These are phyloP conservation scores for Embiotoca jacksoni DNA, from an alignment of 2,113 vertebrate species.

Conservation along the genomic window DNA sequence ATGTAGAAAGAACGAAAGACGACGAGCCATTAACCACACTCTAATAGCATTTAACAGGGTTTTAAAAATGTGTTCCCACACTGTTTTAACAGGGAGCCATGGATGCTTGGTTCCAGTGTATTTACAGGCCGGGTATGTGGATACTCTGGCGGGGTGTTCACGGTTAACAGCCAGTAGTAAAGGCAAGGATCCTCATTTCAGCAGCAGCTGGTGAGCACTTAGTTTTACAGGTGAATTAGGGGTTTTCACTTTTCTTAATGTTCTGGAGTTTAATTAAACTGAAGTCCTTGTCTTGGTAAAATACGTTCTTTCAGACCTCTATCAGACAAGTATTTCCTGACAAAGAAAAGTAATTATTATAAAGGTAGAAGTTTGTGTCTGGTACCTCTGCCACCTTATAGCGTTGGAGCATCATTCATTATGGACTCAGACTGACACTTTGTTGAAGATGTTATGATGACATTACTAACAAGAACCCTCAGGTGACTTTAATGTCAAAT, in stretches of 20 bases:
- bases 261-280: conserved; percentile 5
- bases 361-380: too few species aligned
- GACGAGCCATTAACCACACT: conserved; percentile 26
- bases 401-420: background rate
- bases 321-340: background rate
- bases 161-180: conserved; percentile 57
- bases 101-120: conserved; percentile 46
- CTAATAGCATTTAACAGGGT: conserved; percentile 56
- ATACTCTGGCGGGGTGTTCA: conserved; percentile 55
- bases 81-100: conserved; percentile 40
- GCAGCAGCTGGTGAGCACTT: conserved; percentile 36
- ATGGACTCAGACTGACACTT: background rate
- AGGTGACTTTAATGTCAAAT: background rate
- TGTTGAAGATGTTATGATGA: background rate
- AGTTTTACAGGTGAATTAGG: conserved; percentile 38
- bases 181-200: conserved; percentile 50
- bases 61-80: conserved; percentile 47
- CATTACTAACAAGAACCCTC: accelerated
- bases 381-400: too few species aligned
- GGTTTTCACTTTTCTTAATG: background rate
- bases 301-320: background rate
- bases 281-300: background rate
- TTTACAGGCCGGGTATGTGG: conserved; percentile 55
- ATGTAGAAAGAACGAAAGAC: conserved; percentile 1
- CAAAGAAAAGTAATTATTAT: too few species aligned